These are phyloP conservation scores for Seriola rivoliana DNA, from an alignment of 2,113 vertebrate genomes.

Conservation along the genomic window DNA sequence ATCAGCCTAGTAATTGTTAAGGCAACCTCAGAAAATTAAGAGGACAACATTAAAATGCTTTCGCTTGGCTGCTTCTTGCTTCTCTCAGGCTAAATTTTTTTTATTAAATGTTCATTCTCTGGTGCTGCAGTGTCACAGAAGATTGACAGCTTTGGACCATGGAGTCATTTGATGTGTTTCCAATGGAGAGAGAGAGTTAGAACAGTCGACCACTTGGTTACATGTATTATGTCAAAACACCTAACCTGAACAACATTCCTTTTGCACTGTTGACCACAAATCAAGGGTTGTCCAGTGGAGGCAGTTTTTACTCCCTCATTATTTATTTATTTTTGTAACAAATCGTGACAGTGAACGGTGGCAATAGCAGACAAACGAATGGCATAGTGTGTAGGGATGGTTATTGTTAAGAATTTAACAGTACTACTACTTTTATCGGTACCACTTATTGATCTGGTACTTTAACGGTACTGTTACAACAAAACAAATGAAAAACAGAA, in stretches of 20 bases:
- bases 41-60: conserved; percentile 75
- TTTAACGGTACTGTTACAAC: no score
- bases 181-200: background rate
- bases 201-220: background rate
- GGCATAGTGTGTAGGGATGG: background rate
- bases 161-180: background rate
- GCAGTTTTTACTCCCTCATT: background rate
- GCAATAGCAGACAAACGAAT: no score
- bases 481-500: no score
- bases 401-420: no score
- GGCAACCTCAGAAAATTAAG: conserved; percentile 81
- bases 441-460: no score
- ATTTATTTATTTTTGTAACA: no score
- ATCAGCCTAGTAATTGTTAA: conserved; percentile 83
- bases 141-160: conserved; percentile 43
- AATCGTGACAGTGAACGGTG: no score
- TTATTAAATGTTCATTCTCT: conserved; percentile 61
- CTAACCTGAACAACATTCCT: background rate
- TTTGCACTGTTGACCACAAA: background rate
- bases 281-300: background rate
- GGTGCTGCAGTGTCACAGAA: conserved; percentile 11
- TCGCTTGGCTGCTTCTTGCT: conserved; percentile 39
- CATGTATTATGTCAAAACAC: background rate
- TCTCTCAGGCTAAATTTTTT: conserved; percentile 47
- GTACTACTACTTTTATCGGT: no score